These are phyloP conservation scores for Zosterops japonicus DNA, from an alignment of 2,113 vertebrate genomes.

Conservation along the genomic window DNA sequence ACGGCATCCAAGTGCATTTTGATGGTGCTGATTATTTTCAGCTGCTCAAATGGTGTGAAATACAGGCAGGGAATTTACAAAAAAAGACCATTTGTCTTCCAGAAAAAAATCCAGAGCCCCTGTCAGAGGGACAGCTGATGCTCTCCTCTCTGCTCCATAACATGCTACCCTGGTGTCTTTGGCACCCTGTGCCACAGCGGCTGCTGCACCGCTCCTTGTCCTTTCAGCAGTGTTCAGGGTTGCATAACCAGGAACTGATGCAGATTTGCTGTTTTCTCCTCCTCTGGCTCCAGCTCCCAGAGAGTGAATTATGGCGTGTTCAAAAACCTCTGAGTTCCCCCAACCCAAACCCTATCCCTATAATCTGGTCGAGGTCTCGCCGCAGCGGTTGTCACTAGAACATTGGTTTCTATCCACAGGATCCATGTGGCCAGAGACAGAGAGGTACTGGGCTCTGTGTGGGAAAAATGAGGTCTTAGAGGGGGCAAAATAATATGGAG, in stretches of 20 bases:
- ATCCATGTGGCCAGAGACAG: not conserved
- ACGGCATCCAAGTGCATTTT: not conserved
- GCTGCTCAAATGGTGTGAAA: not conserved
- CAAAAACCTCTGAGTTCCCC: not conserved
- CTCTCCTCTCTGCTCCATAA: not conserved
- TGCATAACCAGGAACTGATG: constrained; percentile 26
- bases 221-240: not conserved
- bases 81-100: not conserved
- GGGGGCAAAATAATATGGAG: not conserved
- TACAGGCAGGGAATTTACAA: not conserved
- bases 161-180: not conserved
- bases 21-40: constrained; percentile 5
- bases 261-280: not conserved
- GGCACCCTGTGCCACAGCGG: not conserved
- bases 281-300: not conserved
- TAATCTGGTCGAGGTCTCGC: not conserved
- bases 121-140: not conserved
- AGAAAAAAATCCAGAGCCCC: not conserved
- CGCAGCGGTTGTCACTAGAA: not conserved
- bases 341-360: not conserved
- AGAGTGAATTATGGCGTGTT: not conserved
- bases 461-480: not conserved
- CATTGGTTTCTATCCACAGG: not conserved
- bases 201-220: not conserved
- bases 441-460: not conserved